These are phyloP conservation scores for Smittia sp. DNA, from an alignment of 2,888 invertebrate genomes.

Conservation along the genomic window DNA sequence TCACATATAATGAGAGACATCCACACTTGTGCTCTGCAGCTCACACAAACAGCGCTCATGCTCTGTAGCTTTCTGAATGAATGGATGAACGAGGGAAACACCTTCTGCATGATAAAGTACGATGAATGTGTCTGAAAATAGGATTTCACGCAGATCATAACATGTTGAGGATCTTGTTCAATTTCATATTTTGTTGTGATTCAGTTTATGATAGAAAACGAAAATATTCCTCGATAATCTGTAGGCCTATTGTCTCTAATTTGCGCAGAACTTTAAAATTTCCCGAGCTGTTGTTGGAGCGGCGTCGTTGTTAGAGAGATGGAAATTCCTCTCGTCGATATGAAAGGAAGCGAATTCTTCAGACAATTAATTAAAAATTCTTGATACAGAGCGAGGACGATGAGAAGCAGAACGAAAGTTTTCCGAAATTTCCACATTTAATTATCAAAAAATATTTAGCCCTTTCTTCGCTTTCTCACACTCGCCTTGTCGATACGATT, in stretches of 20 bases:
- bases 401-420: background rate
- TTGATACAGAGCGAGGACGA: background rate
- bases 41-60: background rate
- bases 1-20: constrained; percentile 32
- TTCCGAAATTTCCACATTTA: constrained; percentile 23
- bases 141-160: constrained; percentile 35
- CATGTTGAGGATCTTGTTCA: background rate
- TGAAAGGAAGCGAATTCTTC: constrained; percentile 4
- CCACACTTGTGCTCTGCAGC: background rate
- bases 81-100: background rate
- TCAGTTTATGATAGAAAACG: background rate
- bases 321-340: constrained; percentile 11
- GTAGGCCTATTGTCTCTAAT: background rate
- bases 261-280: background rate
- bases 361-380: constrained; percentile 37
- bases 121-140: constrained; percentile 26
- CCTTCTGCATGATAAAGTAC: constrained; percentile 22
- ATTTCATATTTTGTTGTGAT: constrained; percentile 6
- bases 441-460: constrained; percentile 23
- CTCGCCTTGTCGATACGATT: constrained; percentile 14
- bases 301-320: background rate
- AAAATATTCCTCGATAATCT: background rate
- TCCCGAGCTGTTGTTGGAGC: background rate
- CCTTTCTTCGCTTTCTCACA: background rate
- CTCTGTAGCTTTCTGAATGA: background rate